phyloP scores from a whole-genome alignment of 2,113 vertebrate species.

The Eurystomus gularis region DNA sequence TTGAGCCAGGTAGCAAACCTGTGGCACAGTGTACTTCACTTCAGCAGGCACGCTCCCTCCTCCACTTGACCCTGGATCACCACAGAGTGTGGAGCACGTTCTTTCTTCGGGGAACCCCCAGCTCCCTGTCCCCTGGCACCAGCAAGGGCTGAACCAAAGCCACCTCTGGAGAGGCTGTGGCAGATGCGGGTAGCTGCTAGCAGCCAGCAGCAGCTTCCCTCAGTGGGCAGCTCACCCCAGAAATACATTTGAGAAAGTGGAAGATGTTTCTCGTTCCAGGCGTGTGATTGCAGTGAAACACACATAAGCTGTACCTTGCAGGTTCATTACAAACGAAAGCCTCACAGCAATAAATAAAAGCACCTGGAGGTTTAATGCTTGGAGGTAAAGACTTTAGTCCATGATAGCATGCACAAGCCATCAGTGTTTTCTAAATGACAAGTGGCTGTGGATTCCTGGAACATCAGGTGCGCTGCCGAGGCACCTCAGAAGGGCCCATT shows the following conservation, averaged over 20 bases:
- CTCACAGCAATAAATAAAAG: background rate
- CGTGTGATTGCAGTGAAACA: background rate
- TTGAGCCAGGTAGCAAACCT: background rate
- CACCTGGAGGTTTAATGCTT: background rate
- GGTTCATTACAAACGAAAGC: background rate
- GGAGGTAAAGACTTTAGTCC: background rate
- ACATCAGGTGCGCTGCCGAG: background rate
- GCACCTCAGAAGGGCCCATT: background rate
- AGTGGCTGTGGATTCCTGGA: background rate
- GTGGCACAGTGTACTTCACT: rapidly evolving
- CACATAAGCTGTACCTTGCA: background rate
- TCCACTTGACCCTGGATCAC: background rate
- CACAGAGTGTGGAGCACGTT: rapidly evolving
- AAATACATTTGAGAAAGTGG: background rate
- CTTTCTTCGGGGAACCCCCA: background rate
- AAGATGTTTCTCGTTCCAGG: background rate
- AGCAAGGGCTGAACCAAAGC: background rate
- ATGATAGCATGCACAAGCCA: background rate
- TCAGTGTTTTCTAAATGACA: background rate
- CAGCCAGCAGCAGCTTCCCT: background rate
- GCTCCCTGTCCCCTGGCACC: background rate
- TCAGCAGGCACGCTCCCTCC: background rate
- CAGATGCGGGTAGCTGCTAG: background rate
- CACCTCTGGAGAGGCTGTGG: background rate
- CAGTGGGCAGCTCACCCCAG: rapidly evolving